Evolutionary conservation across 2,888 invertebrate genomes (phyloP), one percentile per base, ranked within the genome.

Genomic region (Biston betularia): DNA sequence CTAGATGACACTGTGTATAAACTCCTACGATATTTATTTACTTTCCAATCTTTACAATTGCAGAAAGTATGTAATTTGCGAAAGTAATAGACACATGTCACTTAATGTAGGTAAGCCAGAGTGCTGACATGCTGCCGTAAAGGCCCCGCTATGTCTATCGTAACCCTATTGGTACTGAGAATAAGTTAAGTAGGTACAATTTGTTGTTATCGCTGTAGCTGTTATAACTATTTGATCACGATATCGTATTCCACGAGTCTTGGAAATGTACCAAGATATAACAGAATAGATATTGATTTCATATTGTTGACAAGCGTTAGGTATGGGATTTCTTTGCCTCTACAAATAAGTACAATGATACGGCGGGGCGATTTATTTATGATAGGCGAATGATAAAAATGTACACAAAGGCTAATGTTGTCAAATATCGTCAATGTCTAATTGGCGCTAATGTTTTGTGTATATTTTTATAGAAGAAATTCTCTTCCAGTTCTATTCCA

Each of bases 121-220:
- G 34, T n/a, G n/a, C 24, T 24, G 1, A 48, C 35, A 46, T 12
- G 49, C 40, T 42, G 35, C 49, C 49, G 24, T 60, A 71, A 70
- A 74, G 75, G 76, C 73, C 62, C 73, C 75, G 52, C 59, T 70
- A 45, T 73, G 74, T 76, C 73, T 75, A 65, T 68, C 68, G 65
- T 68, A 60, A 60, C 34, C 42, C 15, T 48, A 54, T 53, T 55
- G 54, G 15, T 53, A 57, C 56, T 6, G 11, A 52, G 35, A 14
- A 52, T 4, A 35, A 53, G 15, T 14, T 40, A 8, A 12, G n/a
- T 46, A 46, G n/a, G 24, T 24, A 40, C 38, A 54, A 49, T 49
- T 54, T 44, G 42, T 24, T 33, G 50, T 54, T 67, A 67, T 58
- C 65, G 56, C 40, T 49, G 45, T 56, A 48, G 50, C 68, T 52